These are phyloP conservation scores for Xiphorhynchus erythropygius DNA, from an alignment of 2,797 vertebrate genomes.

Conservation along the genomic window DNA sequence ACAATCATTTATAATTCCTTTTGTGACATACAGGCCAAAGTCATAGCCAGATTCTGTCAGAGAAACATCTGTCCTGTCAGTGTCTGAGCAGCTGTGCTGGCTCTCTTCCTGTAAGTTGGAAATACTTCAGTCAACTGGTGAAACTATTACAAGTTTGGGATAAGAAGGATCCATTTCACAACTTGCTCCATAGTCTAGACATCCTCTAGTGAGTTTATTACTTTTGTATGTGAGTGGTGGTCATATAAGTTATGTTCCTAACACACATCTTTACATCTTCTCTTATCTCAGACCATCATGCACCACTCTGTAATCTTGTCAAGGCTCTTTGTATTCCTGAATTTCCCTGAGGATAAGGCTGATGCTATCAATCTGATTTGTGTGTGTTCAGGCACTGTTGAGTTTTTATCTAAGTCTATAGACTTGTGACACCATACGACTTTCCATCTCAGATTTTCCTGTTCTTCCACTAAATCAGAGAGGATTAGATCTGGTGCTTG, in stretches of 20 bases:
- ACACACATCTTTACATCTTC: not conserved
- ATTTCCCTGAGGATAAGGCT: not conserved
- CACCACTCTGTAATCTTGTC: not conserved
- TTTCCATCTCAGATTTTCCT: not conserved
- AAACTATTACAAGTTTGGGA: not conserved
- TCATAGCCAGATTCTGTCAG: conserved; percentile 35
- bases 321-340: not conserved
- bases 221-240: not conserved
- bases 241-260: not conserved
- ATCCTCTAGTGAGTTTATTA: not conserved
- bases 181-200: not conserved
- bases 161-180: conserved; percentile 1
- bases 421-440: not conserved
- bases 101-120: conserved; percentile 2
- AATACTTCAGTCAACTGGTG: conserved; percentile 1
- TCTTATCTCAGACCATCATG: not conserved
- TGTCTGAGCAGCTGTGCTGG: conserved; percentile 23
- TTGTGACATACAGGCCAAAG: not conserved
- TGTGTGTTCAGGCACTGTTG: not conserved
- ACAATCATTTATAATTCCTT: not conserved
- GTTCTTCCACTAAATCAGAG: not conserved
- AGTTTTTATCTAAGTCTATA: not conserved
- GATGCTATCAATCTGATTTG: not conserved
- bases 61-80: conserved; percentile 34
- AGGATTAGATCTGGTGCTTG: not conserved